These are phyloP conservation scores for Bombus superbus DNA, from an alignment of 1,140 invertebrate species.

Conservation along the genomic window DNA sequence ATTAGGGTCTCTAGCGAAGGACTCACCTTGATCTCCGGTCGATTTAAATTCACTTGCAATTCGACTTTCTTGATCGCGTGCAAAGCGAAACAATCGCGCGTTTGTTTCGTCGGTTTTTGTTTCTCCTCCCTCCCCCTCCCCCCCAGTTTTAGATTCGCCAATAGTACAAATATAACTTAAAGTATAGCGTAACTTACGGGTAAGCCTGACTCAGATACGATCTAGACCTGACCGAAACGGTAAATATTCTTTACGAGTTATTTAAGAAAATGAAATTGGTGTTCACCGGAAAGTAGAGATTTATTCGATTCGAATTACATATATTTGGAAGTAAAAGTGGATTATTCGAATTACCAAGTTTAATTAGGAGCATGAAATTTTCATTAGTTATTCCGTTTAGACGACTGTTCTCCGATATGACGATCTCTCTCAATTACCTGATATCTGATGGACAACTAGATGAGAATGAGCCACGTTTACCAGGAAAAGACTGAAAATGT, in stretches of 20 bases:
- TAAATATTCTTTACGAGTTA: background rate
- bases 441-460: slow-evolving; percentile 7
- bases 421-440: background rate
- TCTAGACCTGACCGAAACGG: background rate
- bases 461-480: slow-evolving; percentile 48
- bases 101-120: slow-evolving; percentile 3
- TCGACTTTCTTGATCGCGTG: background rate
- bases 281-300: background rate
- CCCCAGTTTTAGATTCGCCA: slow-evolving; percentile 28
- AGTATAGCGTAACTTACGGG: slow-evolving; percentile 42
- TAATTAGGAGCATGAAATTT: too few relatives aligned
- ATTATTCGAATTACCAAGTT: background rate
- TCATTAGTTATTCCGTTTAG: too few relatives aligned
- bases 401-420: background rate
- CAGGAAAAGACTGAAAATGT: slow-evolving; percentile 74
- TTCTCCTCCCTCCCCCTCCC: background rate
- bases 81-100: background rate
- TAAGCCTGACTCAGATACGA: slow-evolving; percentile 19
- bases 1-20: too few relatives aligned
- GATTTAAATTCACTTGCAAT: background rate
- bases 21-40: too few relatives aligned
- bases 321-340: too few relatives aligned
- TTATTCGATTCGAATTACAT: background rate
- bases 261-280: background rate
- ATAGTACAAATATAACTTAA: slow-evolving; percentile 52